Evolutionary conservation across 2,113 vertebrate species (phyloP).

Genomic region (Capreolus pygargus): DNA sequence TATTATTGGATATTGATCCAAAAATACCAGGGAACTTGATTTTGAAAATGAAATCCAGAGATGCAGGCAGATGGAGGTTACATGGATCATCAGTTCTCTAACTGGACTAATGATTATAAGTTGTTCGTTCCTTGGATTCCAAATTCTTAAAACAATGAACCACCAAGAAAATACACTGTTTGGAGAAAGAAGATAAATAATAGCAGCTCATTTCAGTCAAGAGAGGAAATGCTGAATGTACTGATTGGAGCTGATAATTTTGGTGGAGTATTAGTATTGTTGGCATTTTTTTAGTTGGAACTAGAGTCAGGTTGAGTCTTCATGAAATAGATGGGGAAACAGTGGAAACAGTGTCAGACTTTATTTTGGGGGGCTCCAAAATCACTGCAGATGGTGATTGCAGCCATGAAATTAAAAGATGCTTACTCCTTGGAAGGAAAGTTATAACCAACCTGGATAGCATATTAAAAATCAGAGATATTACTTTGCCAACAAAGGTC

Average conservation of each 20-base stretch:
- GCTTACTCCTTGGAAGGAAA: too few relatives aligned
- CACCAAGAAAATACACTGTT: background rate
- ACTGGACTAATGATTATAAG: background rate
- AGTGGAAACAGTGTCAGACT: too few relatives aligned
- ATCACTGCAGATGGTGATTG: too few relatives aligned
- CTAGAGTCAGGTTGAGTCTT: background rate
- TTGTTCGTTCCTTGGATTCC: background rate
- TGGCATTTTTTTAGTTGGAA: background rate
- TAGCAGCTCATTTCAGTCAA: background rate
- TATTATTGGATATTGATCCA: background rate
- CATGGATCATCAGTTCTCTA: background rate
- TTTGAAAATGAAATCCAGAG: conserved; percentile 6
- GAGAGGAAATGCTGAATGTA: background rate
- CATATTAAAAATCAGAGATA: too few relatives aligned
- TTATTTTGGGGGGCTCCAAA: too few relatives aligned
- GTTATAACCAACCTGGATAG: too few relatives aligned
- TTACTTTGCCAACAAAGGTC: too few relatives aligned
- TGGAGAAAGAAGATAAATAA: background rate
- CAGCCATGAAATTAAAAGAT: too few relatives aligned
- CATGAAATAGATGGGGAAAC: too few relatives aligned
- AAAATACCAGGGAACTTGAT: background rate
- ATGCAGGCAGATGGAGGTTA: background rate
- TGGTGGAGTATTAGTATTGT: background rate
- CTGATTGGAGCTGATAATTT: background rate
- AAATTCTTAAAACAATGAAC: background rate